Evolutionary conservation across 2,113 vertebrate genomes (phyloP), one percentile per base, ranked within the genome.

Genomic region (Columba livia): DNA sequence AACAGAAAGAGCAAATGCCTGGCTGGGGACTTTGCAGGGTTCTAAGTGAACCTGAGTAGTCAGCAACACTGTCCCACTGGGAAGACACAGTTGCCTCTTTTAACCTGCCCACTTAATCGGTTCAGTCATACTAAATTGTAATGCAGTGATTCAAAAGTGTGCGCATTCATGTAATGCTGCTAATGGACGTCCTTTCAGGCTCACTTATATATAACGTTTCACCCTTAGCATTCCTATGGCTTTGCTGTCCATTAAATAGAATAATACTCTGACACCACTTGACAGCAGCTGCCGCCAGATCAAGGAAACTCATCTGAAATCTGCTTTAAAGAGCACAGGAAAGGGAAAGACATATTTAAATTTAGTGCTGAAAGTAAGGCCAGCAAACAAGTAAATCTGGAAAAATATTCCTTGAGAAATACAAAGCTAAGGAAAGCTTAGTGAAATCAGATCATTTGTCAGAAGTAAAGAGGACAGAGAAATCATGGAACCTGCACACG

Each of bases 101-200:
- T 75, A 47, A 75, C 28, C 24, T n/a, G 6, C 9, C 5, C 8
- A 9, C 32, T 48, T 53, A 38, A 54, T 62, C 11, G 25, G 6
- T 40, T n/a, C 6, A 26, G 31, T 24, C 14, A 42, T 24, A 8
- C 15, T 44, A 58, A 71, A 58, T 23, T 1, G 0, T 44, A 38
- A 44, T 29, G 19, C 17, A 74, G 21, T 11, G 8, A n/a, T 71
- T 71, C 8, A 74, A 26, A 42, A 26, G 15, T 5, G 15, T 40
- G 9, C 12, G 38, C 20, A 34, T 29, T 18, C 19, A 42, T 0
- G 0, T 21, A 48, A 79, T 57, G 15, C 6, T 56, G 8, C 11
- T n/a, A 11, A 17, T n/a, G 19, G 5, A 4, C 3, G 0, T 31
- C 14, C 16, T 11, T 61, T 85, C n/a, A 58, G 31, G 19, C 4